Base-by-base conservation (phyloP, 2,797 vertebrate species). In the Karalla daura region DNA sequence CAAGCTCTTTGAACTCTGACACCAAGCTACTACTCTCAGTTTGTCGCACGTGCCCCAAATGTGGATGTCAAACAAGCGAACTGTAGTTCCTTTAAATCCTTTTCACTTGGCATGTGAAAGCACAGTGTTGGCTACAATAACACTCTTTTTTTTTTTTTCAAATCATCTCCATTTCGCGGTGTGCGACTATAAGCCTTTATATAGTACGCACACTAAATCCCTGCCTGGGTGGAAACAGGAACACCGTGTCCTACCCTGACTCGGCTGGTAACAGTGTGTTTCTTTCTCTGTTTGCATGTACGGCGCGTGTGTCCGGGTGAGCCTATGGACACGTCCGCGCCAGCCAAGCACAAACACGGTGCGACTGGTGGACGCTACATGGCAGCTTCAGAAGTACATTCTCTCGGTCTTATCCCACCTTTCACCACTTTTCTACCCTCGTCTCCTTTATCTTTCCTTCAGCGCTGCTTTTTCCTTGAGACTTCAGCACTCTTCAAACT, bases 181-280 rank as follows among this genome's bases (percentile, higher is more conserved):
- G 33, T 43, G 33, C 41, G 10, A 47, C 20, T 35, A 6, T 41
- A 47, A 30, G 55, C 43, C 63, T 70, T 58, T 27, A 64, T 65
- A 72, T 69, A 67, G 46, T 14, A 46, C 44, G 60, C 55, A 63
- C 53, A 15, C 47, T 50, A 64, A 54, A 72, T 60, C 65, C 0
- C 41, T 69, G 53, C 39, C 23, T 17, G 3, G 49, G 40, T 68
- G 39, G 7, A 58, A 66, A 60, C 14, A 40, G 33, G 55, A 81
- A 85, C 80, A 85, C 23, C 0, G 58, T 70, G 70, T 83, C 74
- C 71, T 67, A 47, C 53, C 39, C 39, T 60, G 59, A 63, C 69
- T 35, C 17, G 17, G 54, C 64, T 54, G 65, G 47, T 64, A 45
- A 65, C 37, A 50, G 35, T 51, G 24, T 58, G 67, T 74, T 63